Percentiles rank a stretch among this genome's conserved stretches.
phyloP scores from a whole-genome alignment of 2,113 vertebrate species.

The Syrmaticus mikado region DNA sequence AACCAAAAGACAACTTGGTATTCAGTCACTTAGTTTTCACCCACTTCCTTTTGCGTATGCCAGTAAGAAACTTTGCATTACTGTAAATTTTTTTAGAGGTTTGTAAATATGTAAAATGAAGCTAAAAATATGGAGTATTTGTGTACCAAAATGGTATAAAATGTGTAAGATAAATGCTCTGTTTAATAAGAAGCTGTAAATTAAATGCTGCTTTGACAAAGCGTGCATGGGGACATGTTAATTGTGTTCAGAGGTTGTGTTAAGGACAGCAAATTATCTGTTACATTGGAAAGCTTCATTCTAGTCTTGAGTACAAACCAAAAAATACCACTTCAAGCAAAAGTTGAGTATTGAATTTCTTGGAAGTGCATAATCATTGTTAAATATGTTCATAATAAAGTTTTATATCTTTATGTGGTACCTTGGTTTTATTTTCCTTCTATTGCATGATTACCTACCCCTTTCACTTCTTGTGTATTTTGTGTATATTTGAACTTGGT shows the following conservation, averaged over 20 bases:
- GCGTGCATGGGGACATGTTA: slow-evolving; percentile 47
- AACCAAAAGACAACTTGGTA: slow-evolving; percentile 28
- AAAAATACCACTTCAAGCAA: slow-evolving; percentile 39
- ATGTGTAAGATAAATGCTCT: slow-evolving; percentile 55
- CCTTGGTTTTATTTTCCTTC: background rate
- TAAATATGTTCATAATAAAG: slow-evolving; percentile 66
- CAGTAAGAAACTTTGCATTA: slow-evolving; percentile 52
- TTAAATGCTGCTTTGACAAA: slow-evolving; percentile 35
- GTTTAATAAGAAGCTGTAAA: slow-evolving; percentile 54
- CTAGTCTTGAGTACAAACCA: slow-evolving; percentile 31
- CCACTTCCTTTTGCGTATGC: slow-evolving; percentile 38
- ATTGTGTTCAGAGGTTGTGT: background rate
- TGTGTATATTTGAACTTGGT: background rate
- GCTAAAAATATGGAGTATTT: slow-evolving; percentile 18
- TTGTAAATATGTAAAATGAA: slow-evolving; percentile 77
- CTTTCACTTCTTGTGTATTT: background rate
- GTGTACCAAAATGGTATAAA: slow-evolving; percentile 50
- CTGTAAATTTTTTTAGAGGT: slow-evolving; percentile 64
- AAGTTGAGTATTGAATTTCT: background rate
- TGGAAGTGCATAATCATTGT: slow-evolving; percentile 49
- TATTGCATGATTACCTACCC: background rate
- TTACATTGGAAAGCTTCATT: slow-evolving; percentile 2
- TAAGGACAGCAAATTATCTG: slow-evolving; percentile 3
- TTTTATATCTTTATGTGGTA: slow-evolving; percentile 58
- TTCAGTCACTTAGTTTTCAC: background rate